phyloP scores from a whole-genome alignment of 2,797 vertebrate species.

The Staurois parvus region DNA sequence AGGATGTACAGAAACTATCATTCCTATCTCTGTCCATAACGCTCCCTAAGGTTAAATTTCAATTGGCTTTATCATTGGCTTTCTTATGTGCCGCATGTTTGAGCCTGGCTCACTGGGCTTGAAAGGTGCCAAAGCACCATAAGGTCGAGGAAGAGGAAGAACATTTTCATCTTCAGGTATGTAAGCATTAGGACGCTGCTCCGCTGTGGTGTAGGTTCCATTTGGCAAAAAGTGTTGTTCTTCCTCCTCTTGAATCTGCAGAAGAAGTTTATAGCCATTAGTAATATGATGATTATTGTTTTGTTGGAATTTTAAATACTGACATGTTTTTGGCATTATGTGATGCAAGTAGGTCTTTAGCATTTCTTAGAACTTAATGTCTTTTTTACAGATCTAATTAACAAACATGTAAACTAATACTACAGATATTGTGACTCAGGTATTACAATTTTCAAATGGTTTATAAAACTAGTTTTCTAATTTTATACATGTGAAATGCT shows the following conservation, averaged over 20 bases:
- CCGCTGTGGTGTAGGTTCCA: constrained; percentile 77
- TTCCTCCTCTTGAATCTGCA: constrained; percentile 76
- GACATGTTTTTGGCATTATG: background rate
- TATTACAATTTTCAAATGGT: no score
- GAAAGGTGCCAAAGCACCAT: constrained; percentile 83
- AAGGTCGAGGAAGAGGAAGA: constrained; percentile 84
- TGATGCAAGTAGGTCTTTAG: no score
- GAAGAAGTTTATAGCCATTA: constrained; percentile 38
- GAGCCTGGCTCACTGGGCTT: constrained; percentile 80
- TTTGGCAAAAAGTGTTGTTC: constrained; percentile 72
- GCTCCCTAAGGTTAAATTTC: constrained; percentile 73
- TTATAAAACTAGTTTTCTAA: no score
- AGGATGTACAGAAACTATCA: no score
- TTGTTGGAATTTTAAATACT: background rate
- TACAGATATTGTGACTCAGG: no score
- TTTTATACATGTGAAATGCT: no score
- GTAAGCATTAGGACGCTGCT: constrained; percentile 83
- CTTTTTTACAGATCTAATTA: no score
- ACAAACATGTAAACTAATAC: no score
- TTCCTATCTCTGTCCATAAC: background rate
- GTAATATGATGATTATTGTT: background rate
- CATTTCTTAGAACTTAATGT: no score
- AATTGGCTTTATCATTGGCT: constrained; percentile 79
- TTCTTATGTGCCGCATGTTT: constrained; percentile 84
- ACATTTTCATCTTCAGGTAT: constrained; percentile 70